phyloP scores from a whole-genome alignment of 1,140 invertebrate genomes.

The Antheraea mylitta region DNA sequence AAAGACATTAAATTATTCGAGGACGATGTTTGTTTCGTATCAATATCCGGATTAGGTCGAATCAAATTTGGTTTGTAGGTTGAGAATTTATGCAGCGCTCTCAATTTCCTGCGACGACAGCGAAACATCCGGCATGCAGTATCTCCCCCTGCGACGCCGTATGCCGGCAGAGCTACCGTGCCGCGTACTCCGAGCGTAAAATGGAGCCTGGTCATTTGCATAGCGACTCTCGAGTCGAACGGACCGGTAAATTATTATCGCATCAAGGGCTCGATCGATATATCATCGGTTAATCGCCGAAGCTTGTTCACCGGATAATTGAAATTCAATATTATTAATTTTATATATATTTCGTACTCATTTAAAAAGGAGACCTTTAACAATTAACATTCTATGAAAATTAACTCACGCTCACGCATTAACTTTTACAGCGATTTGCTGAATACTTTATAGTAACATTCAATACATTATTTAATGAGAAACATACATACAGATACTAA shows the following conservation, averaged over 20 bases:
- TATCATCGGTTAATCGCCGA: constrained; percentile 34
- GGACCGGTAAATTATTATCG: constrained; percentile 75
- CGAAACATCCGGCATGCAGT: constrained; percentile 69
- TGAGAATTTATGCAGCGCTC: constrained; percentile 75
- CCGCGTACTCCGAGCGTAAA: constrained; percentile 55
- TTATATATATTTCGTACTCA: too few species aligned
- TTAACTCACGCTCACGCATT: too few species aligned
- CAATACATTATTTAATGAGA: too few species aligned
- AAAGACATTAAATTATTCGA: constrained; percentile 48
- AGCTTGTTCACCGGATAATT: background rate
- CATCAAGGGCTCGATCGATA: constrained; percentile 71
- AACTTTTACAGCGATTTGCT: too few species aligned
- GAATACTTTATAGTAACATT: too few species aligned
- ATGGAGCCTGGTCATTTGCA: constrained; percentile 71
- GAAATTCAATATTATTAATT: too few species aligned
- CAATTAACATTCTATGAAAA: too few species aligned
- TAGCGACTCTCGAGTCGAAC: constrained; percentile 63
- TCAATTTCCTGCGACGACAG: constrained; percentile 77
- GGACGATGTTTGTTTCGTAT: constrained; percentile 64
- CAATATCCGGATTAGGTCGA: constrained; percentile 75
- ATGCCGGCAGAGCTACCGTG: constrained; percentile 28
- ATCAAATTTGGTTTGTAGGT: constrained; percentile 74
- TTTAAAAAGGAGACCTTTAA: too few species aligned
- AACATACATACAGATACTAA: too few species aligned
- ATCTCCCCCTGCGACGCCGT: constrained; percentile 22